Evolutionary conservation across 2,113 vertebrate species (phyloP), one percentile per base, ranked within the genome.

Genomic region (Trochalopteron elliotii): DNA sequence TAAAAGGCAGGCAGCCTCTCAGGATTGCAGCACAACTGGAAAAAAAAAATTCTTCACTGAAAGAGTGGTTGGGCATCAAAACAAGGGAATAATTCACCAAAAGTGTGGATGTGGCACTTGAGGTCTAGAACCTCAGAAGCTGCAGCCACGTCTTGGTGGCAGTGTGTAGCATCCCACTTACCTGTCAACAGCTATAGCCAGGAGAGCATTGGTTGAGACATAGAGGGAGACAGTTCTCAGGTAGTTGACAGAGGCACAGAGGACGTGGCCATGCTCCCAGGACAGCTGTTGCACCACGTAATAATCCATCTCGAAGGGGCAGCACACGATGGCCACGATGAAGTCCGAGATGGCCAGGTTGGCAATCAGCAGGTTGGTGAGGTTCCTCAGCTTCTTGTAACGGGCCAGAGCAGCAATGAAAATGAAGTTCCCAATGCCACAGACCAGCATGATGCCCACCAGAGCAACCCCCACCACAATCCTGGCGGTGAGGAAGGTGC

Each of bases 271-370:
- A 0, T 99, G 99, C 79, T 99, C 97, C 99, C 99, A 99, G 78
- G 99, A 99, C 19, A 99, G 98, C 96, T 99, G 98, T 35, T 98
- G 98, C 13, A 99, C 98, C 89, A 99, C 99, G 0, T 99, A 99
- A 96, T 99, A 99, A 97, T 99, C 99, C 98, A 99, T 98, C 95
- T 99, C 98, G 9, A 99, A 99, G 4, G 99, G 99, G 82, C 99
- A 99, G 97, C 99, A 99, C 87, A 99, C 98, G 0, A 99, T 98
- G 21, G 99, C 99, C 89, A 99, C 99, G 2, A 99, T 97, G 95
- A 99, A 99, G 97, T 99, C 99, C 0, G 99, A 99, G 96, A 99
- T 97, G 60, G 99, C 99, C 97, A 99, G 95, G 94, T 99, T 99
- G 55, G 99, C 99, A 15, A 99, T 99, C 77, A 99, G 98, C 86